These are phyloP conservation scores for Dicrurus megarhynchus DNA, from an alignment of 2,113 vertebrate species.

Conservation along the genomic window DNA sequence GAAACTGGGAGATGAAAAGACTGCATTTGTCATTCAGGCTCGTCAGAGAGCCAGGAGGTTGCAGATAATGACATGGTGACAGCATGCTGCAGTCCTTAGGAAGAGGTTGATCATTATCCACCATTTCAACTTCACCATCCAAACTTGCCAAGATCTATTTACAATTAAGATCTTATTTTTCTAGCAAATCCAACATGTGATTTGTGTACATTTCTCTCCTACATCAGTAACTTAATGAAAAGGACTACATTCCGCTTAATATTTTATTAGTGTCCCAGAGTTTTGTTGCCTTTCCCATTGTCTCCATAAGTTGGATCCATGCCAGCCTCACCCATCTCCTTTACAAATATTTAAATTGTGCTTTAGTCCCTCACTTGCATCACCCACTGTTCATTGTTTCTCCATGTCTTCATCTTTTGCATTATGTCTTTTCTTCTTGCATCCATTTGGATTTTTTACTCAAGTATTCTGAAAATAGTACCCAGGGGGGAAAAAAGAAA, in stretches of 20 bases:
- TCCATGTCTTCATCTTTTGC: background rate
- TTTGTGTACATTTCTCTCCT: background rate
- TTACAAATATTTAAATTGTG: background rate
- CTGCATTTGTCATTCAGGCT: background rate
- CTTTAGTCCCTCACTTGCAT: background rate
- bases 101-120: background rate
- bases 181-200: background rate
- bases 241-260: accelerated
- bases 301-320: background rate
- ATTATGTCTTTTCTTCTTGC: background rate
- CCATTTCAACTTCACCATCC: background rate
- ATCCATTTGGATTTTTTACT: background rate
- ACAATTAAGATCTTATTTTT: background rate
- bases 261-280: background rate
- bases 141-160: background rate
- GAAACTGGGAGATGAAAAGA: background rate
- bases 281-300: background rate
- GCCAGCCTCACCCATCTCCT: accelerated
- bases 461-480: background rate
- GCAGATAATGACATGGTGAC: background rate
- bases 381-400: background rate
- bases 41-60: background rate
- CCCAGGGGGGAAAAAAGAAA: accelerated
- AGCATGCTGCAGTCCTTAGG: background rate
- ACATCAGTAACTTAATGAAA: background rate